phyloP scores from a whole-genome alignment of 2,888 invertebrate species.

The Chelonus formosanus region DNA sequence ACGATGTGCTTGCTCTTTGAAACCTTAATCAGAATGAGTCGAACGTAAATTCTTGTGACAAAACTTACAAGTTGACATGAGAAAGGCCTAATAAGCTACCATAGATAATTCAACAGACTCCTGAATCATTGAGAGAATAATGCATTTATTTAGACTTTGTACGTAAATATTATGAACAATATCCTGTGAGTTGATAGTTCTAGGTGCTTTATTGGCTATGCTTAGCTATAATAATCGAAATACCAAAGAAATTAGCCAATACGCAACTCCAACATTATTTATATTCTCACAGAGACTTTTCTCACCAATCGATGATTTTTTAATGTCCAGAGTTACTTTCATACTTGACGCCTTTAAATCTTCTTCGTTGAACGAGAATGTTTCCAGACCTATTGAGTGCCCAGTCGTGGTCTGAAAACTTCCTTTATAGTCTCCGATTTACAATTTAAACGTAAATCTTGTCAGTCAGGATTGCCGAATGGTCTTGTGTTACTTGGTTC shows the following conservation, averaged over 20 bases:
- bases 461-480: conserved; percentile 17
- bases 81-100: conserved; percentile 24
- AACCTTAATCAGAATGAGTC: conserved; percentile 29
- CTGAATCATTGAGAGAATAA: conserved; percentile 18
- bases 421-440: conserved; percentile 17
- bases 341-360: conserved; percentile 25
- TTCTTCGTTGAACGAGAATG: conserved; percentile 19
- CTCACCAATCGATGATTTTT: conserved; percentile 8
- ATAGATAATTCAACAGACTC: conserved; percentile 23
- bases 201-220: too few relatives aligned
- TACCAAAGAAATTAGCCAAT: conserved; percentile 14
- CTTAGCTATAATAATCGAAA: background rate
- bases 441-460: conserved; percentile 29
- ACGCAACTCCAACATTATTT: background rate
- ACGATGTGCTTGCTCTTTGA: conserved; percentile 18
- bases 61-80: background rate
- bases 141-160: background rate
- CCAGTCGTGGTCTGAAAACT: background rate
- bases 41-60: conserved; percentile 19
- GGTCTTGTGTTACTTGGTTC: background rate
- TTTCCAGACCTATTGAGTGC: background rate
- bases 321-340: background rate
- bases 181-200: background rate
- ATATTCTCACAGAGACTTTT: background rate
- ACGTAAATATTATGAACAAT: background rate